Percentiles rank a stretch among this genome's conserved stretches.
Evolutionary conservation across 2,888 invertebrate species (phyloP).

Genomic region (Pandemis corylana): DNA sequence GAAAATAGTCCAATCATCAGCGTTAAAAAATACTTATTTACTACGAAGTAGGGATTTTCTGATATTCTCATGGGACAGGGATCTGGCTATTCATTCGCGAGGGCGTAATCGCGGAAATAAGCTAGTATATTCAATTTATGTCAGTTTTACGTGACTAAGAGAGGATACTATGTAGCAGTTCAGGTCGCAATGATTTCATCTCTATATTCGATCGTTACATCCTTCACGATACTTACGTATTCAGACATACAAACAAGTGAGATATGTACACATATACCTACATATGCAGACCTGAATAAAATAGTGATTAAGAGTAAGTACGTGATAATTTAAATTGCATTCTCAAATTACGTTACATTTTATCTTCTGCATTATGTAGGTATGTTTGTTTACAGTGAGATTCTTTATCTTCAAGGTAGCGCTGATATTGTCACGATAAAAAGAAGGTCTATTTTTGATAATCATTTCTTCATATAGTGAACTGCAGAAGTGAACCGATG

Average conservation of each 20-base stretch:
- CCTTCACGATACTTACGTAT: conserved; percentile 16
- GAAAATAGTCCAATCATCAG: background rate
- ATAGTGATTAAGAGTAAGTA: background rate
- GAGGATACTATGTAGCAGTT: conserved; percentile 11
- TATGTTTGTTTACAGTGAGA: conserved; percentile 25
- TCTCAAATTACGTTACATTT: conserved; percentile 28
- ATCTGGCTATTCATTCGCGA: background rate
- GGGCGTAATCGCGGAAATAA: background rate
- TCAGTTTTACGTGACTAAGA: conserved; percentile 21
- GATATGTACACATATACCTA: background rate
- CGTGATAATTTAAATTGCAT: conserved; percentile 28
- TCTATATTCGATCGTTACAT: conserved; percentile 38
- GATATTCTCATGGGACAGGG: no score
- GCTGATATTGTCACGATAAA: conserved; percentile 26
- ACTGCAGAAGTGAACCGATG: background rate
- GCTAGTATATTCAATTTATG: background rate
- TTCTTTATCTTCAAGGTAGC: conserved; percentile 34
- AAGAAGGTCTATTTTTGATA: conserved; percentile 29
- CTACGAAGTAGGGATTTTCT: no score
- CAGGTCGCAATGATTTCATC: conserved; percentile 38
- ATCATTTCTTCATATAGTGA: background rate
- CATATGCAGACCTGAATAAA: background rate
- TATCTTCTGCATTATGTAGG: conserved; percentile 21
- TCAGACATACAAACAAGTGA: conserved; percentile 15
- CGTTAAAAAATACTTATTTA: background rate